Base-by-base conservation (phyloP, 2,113 vertebrate species). In the Oreochromis aureus region DNA sequence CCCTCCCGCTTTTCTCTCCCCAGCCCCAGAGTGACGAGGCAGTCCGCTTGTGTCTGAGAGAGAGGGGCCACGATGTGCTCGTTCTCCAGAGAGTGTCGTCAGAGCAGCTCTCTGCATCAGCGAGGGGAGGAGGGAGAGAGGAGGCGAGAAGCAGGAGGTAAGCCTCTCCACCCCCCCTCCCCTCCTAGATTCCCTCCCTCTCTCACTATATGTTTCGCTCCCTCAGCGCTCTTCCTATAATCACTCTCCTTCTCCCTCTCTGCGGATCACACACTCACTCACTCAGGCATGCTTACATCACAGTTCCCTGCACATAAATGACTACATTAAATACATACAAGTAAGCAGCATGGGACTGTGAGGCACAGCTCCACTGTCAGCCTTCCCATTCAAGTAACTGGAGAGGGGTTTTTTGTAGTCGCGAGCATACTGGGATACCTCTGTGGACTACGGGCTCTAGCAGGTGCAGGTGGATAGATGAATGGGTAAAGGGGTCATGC, bases 71-170 rank as follows among this genome's bases (percentile, higher is more conserved):
- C 93, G 95, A 95, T 48, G 97, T 98, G 90, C 96, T 98, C 93
- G 96, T 98, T 93, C 96, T 98, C 96, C 97, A 96, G 97, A 98
- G 96, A 93, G 96, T 97, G 96, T 97, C 93, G 95, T 96, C 97
- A 97, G 92, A 96, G 78, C 95, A 96, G 95, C 96, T 96, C 95
- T 86, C 95, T 16, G 91, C 96, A 36, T 92, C 91, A 8, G 89
- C 73, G 19, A 94, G 90, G 83, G 94, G 95, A 94, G 94, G 94
- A 83, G 94, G 94, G 84, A 94, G 89, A 22, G 91, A 89, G 69
- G 92, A 95, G 86, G 86, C 92, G 18, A 92, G 84, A 88, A 93
- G 88, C 90, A 90, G 92, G 95, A 97, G 96, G 96, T 97, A 95
- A 97, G 95, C 95, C 89, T 89, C 82, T 89, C 76, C 63, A 16